A percentile compares a stretch with the other conserved stretches of the same genome.
phyloP scores from a whole-genome alignment of 1,140 invertebrate genomes.

The Nasonia longicornis region DNA sequence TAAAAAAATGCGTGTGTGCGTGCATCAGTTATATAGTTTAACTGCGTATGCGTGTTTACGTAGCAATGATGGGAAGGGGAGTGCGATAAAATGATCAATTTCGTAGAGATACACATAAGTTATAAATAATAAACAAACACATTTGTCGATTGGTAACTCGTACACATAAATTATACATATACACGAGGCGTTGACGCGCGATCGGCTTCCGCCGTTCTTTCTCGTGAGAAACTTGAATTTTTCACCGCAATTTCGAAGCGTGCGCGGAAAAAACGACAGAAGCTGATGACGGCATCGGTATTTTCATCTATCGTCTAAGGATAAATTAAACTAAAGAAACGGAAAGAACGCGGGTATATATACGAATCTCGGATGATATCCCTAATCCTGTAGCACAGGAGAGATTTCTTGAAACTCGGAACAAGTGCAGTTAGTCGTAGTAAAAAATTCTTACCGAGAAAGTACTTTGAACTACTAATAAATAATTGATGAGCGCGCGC shows the following conservation, averaged over 20 bases:
- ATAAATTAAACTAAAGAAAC: slow-evolving; percentile 27
- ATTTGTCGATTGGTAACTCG: slow-evolving; percentile 51
- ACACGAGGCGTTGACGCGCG: slow-evolving; percentile 2
- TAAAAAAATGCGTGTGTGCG: background rate
- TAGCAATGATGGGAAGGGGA: background rate
- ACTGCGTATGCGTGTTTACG: background rate
- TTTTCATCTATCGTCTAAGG: background rate
- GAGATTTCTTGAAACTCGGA: slow-evolving; percentile 21
- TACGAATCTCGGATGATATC: background rate
- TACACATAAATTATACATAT: slow-evolving; percentile 49
- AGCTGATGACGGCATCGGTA: slow-evolving; percentile 1
- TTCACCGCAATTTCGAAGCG: background rate
- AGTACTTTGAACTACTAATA: slow-evolving; percentile 6
- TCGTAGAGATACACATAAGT: slow-evolving; percentile 18
- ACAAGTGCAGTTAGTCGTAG: slow-evolving; percentile 6
- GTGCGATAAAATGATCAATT: slow-evolving; percentile 10
- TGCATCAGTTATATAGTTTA: background rate
- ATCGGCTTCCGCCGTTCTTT: slow-evolving; percentile 22
- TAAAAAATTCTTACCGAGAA: background rate
- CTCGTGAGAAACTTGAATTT: slow-evolving; percentile 10
- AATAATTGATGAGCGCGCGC: slow-evolving; percentile 6
- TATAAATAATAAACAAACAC: slow-evolving; percentile 36
- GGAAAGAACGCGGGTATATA: slow-evolving; percentile 2
- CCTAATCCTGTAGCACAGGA: slow-evolving; percentile 11
- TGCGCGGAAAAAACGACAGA: background rate